Percentiles rank a stretch among this genome's conserved stretches.
These are phyloP conservation scores for Drosophila nigromelanica DNA, from an alignment of 1,140 invertebrate species.

Conservation along the genomic window DNA sequence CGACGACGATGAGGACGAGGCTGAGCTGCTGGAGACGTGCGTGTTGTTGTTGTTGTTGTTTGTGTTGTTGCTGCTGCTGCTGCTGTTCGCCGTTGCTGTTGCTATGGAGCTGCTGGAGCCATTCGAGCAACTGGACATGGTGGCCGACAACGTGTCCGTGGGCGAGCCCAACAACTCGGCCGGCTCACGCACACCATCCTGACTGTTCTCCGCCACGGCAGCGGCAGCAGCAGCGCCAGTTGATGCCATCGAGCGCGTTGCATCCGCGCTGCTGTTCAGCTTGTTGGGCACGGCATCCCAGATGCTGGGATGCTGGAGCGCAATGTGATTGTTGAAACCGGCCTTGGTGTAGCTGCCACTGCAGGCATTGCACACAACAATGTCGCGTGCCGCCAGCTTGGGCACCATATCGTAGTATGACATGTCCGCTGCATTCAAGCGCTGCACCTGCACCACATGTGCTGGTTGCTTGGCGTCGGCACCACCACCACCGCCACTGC, in stretches of 20 bases:
- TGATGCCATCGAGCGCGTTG: constrained; percentile 5
- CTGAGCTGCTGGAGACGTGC: constrained; percentile 39
- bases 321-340: constrained; percentile 77
- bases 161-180: constrained; percentile 47
- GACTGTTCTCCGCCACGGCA: constrained; percentile 30
- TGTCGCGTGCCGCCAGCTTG: constrained; percentile 63
- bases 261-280: constrained; percentile 20
- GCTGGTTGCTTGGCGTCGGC: constrained; percentile 6
- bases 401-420: constrained; percentile 78
- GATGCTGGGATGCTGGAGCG: constrained; percentile 69
- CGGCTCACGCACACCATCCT: constrained; percentile 35
- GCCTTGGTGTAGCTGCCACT: constrained; percentile 72
- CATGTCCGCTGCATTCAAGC: constrained; percentile 71
- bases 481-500: neutral
- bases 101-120: constrained; percentile 60
- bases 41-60: constrained; percentile 21
- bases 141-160: constrained; percentile 53
- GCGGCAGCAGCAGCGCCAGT: constrained; percentile 1
- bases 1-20: constrained; percentile 70
- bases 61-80: neutral
- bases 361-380: constrained; percentile 72
- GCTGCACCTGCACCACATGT: constrained; percentile 67
- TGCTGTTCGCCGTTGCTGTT: constrained; percentile 12
- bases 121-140: constrained; percentile 65
- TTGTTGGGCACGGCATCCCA: constrained; percentile 74